Percentiles rank a stretch among this genome's conserved stretches.
Conservation (phyloP, 2,888 invertebrate genomes). For the Lampropteryx suffumata region DNA sequence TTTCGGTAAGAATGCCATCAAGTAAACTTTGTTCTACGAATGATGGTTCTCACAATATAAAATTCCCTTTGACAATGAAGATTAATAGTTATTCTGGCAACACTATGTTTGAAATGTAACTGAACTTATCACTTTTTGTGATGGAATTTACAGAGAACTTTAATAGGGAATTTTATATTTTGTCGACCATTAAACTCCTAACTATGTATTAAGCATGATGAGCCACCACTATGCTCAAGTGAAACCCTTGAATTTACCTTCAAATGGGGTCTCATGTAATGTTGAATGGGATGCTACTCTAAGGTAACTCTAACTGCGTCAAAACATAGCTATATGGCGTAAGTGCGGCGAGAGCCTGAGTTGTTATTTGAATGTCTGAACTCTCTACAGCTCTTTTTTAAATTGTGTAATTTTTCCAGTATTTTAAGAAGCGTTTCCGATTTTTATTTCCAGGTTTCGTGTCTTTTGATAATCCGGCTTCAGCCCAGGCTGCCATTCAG, state of each 20-base stretch:
- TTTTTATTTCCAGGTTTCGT: constrained; percentile 92
- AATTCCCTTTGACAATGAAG: too few relatives aligned
- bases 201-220: too few relatives aligned
- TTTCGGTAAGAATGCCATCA: constrained; percentile 85
- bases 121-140: too few relatives aligned
- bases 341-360: not conserved
- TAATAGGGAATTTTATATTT: not conserved
- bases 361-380: not conserved
- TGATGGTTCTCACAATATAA: too few relatives aligned
- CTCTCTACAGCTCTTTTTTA: not conserved
- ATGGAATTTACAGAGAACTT: not conserved
- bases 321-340: not conserved
- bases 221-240: constrained; percentile 1
- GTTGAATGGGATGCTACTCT: constrained; percentile 7
- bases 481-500: constrained; percentile 99
- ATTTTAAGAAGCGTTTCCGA: not conserved
- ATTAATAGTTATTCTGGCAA: too few relatives aligned
- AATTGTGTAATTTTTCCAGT: not conserved
- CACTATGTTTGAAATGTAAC: too few relatives aligned
- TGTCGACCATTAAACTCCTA: not conserved
- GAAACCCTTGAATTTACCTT: not conserved
- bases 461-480: constrained; percentile 99
- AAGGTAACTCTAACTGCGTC: not conserved
- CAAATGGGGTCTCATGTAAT: not conserved
- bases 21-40: too few relatives aligned